Conservation (phyloP, 1,140 invertebrate genomes). For the Temnothorax curvispinosus region DNA sequence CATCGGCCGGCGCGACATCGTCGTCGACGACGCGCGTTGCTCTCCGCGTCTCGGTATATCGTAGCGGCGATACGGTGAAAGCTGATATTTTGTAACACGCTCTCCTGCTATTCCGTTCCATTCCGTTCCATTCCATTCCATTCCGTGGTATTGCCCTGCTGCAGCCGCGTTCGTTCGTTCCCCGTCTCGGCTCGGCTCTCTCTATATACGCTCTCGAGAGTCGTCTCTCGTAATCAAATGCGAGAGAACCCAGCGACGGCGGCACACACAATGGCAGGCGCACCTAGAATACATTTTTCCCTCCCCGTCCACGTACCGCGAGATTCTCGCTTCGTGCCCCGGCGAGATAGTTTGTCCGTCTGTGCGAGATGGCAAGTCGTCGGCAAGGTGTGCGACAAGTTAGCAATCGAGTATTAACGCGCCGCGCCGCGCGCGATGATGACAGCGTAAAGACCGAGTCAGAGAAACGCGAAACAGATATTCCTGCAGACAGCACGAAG, state of each 20-base stretch:
- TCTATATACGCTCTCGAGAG: background rate
- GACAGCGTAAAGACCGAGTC: background rate
- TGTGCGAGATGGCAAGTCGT: background rate
- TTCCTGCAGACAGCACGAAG: background rate
- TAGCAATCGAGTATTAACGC: background rate
- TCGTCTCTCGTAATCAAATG: conserved; percentile 70
- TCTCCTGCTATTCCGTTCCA: conserved; percentile 83
- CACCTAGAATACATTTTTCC: conserved; percentile 74
- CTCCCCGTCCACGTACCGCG: conserved; percentile 57
- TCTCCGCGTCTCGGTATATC: conserved; percentile 17
- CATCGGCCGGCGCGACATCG: background rate
- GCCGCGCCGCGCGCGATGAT: background rate
- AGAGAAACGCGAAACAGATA: background rate
- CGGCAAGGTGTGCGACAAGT: background rate
- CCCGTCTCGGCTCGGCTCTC: background rate
- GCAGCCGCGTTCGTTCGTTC: conserved; percentile 64
- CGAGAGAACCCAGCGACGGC: conserved; percentile 68
- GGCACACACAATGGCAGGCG: conserved; percentile 74
- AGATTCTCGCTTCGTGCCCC: conserved; percentile 62
- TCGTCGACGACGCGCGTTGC: conserved; percentile 26
- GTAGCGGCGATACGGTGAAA: conserved; percentile 84
- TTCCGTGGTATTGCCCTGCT: conserved; percentile 74
- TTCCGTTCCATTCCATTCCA: conserved; percentile 80
- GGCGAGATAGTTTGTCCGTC: conserved; percentile 27
- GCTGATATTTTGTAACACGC: conserved; percentile 87